Evolutionary conservation across 2,888 invertebrate species (phyloP), one percentile per base, ranked within the genome.

Genomic region (Tetragonisca angustula): DNA sequence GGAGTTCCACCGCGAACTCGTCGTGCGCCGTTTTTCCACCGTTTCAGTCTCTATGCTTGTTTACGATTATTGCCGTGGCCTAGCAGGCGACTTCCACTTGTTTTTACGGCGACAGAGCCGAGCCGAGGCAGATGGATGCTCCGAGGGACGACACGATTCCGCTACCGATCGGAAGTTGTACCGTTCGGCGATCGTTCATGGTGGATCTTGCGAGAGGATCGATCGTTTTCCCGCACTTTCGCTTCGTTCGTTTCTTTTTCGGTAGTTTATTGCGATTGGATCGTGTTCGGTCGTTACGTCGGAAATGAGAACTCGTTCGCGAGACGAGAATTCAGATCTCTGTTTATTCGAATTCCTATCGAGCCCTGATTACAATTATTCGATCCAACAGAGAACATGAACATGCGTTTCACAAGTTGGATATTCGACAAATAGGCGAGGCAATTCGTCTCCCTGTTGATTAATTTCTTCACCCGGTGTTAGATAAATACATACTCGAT

Each of bases 11-110:
- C 62, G 61, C 72, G 52, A 52, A 27, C 54, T 21, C 27, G 17
- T 43, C 27, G 43, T n/a, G 43, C 36, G 4, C 15, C 79, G 73
- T 82, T 80, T 72, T 72, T 81, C 76, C 50, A 36, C n/a, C 17
- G 27, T 17, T 17, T 50, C 49, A 17, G 13, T n/a, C 36, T 72
- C 62, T 72, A 59, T 52, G 71, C 83, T 69, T 76, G 76, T 81
- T 83, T 81, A 81, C 83, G 83, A 81, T 83, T 81, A 76, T 68
- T 32, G 62, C 68, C 65, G 59, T 79, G 68, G 49, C 50, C 69
- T 65, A 54, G 32, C 50, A 43, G 67, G 54, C 32, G 54, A 43
- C 61, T 61, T 32, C 54, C 6, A n/a, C 19, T 32, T 54, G 49
- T 73, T 81, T 73, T 81, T 79, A 79, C 24, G 61, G 32, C 13